Conservation (phyloP, 2,888 invertebrate species). For the Nipponacmea schrenckii region DNA sequence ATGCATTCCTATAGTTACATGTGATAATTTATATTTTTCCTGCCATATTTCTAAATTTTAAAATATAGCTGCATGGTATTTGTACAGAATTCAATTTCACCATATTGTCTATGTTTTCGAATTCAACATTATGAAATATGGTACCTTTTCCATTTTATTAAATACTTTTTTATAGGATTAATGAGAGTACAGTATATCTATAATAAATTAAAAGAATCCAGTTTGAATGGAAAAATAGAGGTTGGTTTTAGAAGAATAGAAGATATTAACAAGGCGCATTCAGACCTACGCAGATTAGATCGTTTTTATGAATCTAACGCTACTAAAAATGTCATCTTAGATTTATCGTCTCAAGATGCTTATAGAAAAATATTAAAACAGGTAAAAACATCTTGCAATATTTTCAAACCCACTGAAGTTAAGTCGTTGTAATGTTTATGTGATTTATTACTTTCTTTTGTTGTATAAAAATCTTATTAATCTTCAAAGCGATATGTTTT, state of each 20-base stretch:
- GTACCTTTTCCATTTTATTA: too few species aligned
- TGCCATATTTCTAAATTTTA: too few species aligned
- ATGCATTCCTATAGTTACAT: too few species aligned
- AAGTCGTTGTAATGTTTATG: not conserved
- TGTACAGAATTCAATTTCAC: too few species aligned
- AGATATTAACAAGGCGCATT: slow-evolving; percentile 45
- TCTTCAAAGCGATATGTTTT: too few species aligned
- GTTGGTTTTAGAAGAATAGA: slow-evolving; percentile 38
- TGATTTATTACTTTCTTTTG: too few species aligned
- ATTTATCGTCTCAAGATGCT: slow-evolving; percentile 45
- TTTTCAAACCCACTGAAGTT: too few species aligned
- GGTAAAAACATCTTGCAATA: slow-evolving; percentile 32
- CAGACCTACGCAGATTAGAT: slow-evolving; percentile 50
- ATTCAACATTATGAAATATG: too few species aligned
- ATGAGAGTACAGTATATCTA: slow-evolving; percentile 37
- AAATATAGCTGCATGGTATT: too few species aligned
- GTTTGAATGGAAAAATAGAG: slow-evolving; percentile 19
- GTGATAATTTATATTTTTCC: too few species aligned
- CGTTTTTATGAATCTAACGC: slow-evolving; percentile 31
- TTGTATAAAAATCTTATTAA: too few species aligned
- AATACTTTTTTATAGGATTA: slow-evolving; percentile 31
- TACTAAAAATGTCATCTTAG: slow-evolving; percentile 50
- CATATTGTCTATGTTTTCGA: too few species aligned
- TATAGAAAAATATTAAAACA: slow-evolving; percentile 47
- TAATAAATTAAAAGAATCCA: slow-evolving; percentile 20